Evolutionary conservation across 2,113 vertebrate species (phyloP), one percentile per base, ranked within the genome.

Genomic region (Oryzias woworae): DNA sequence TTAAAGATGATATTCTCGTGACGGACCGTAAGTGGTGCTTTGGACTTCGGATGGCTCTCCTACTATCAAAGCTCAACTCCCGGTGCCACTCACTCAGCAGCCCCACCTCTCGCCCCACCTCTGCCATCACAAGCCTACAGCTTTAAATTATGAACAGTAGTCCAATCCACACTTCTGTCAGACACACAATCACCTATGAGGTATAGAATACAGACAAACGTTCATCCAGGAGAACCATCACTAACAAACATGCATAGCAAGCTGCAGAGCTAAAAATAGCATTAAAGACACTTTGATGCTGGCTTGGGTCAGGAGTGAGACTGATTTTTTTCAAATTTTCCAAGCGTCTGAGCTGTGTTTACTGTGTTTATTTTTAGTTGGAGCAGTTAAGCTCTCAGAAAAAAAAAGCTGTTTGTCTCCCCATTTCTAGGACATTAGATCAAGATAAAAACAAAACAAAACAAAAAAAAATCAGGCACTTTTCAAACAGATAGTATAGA

Each of bases 1-100:
- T 89, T 89, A 90, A 87, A 88, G 90, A 92, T 90, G 82, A 90
- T 82, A 63, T 68, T 74, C 62, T 74, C 77, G 71, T 54, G 78
- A 86, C 82, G 81, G 81, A 69, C 53, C 62, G 60, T 81, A 88
- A 88, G 85, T 87, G 80, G 71, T 82, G 64, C 78, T 87, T 80
- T 85, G 87, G 81, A 85, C 80, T 23, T 15, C 18, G 60, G 23
- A 55, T 45, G 49, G 54, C 26, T 58, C 66, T 66, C 36, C 73
- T 58, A 55, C 62, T 78, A 84, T 91, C 71, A 90, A 90, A 90
- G 78, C 79, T 88, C 88, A 85, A 10, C 60, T 42, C 48, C 69
- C 49, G 71, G 52, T 71, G 41, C 59, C 24, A 55, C 60, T 73
- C 62, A 67, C 69, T 53, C 56, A 70, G 47, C 51, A 58, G 62